phyloP scores from a whole-genome alignment of 2,797 vertebrate genomes.

The Oreonectes daqikongensis region DNA sequence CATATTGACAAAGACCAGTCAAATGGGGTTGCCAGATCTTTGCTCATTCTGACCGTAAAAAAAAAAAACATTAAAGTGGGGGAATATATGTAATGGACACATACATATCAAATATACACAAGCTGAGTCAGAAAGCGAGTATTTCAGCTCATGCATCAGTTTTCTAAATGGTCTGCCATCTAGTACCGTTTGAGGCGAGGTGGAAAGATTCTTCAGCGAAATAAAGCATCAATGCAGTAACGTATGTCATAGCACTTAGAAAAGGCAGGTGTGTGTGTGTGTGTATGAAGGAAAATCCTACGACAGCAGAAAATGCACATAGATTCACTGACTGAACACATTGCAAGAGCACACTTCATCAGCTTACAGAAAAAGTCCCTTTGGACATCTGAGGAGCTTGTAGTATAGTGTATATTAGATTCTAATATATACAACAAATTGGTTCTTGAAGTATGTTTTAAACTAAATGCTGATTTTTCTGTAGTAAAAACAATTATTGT shows the following conservation, averaged over 20 bases:
- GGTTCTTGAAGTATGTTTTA: too few species aligned
- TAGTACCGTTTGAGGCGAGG: conserved; percentile 39
- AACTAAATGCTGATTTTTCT: too few species aligned
- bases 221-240: conserved; percentile 41
- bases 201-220: conserved; percentile 50
- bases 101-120: conserved; percentile 9
- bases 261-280: conserved; percentile 44
- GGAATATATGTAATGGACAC: background rate
- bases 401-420: too few species aligned
- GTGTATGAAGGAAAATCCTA: conserved; percentile 38
- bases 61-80: background rate
- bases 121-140: background rate
- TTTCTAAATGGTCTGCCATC: conserved; percentile 46
- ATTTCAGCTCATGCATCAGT: conserved; percentile 45
- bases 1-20: background rate
- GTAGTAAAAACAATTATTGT: too few species aligned
- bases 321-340: conserved; percentile 8
- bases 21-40: background rate
- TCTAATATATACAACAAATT: too few species aligned
- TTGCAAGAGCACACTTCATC: conserved; percentile 7
- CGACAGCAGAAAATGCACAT: conserved; percentile 41
- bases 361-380: background rate
- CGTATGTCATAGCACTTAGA: conserved; percentile 36
- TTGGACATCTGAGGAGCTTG: background rate
- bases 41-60: background rate